Conservation (phyloP, 2,797 vertebrate genomes). For the Pseudochaenichthys georgianus region DNA sequence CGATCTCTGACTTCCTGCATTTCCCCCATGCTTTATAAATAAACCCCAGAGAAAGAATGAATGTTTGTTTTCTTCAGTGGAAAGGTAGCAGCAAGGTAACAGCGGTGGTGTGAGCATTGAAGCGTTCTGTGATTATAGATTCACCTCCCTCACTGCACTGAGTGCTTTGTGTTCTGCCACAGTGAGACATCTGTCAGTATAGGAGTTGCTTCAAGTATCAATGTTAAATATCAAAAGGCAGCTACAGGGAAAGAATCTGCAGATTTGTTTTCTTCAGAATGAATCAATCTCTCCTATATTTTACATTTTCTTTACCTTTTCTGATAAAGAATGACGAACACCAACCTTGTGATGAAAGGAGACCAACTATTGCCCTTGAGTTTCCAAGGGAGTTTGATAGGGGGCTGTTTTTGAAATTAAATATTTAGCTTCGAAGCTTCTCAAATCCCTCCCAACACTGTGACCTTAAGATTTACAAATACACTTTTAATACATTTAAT, state of each 20-base stretch:
- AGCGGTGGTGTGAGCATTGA: background rate
- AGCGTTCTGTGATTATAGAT: constrained; percentile 12
- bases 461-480: background rate
- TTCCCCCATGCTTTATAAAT: background rate
- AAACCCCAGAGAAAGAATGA: background rate
- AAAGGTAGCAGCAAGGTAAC: background rate
- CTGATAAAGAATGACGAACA: background rate
- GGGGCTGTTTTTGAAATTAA: background rate
- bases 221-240: constrained; percentile 4
- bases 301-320: background rate
- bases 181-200: constrained; percentile 6
- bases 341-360: background rate
- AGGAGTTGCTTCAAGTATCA: constrained; percentile 8
- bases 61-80: background rate
- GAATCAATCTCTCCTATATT: background rate
- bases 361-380: background rate
- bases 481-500: background rate
- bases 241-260: background rate
- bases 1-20: background rate
- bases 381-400: background rate
- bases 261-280: background rate
- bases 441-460: background rate
- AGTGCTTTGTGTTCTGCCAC: background rate
- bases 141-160: constrained; percentile 9
- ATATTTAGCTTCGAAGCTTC: background rate